A percentile compares a stretch with the other conserved stretches of the same genome.
Evolutionary conservation across 2,113 vertebrate genomes (phyloP).

Genomic region (Chamaea fasciata): DNA sequence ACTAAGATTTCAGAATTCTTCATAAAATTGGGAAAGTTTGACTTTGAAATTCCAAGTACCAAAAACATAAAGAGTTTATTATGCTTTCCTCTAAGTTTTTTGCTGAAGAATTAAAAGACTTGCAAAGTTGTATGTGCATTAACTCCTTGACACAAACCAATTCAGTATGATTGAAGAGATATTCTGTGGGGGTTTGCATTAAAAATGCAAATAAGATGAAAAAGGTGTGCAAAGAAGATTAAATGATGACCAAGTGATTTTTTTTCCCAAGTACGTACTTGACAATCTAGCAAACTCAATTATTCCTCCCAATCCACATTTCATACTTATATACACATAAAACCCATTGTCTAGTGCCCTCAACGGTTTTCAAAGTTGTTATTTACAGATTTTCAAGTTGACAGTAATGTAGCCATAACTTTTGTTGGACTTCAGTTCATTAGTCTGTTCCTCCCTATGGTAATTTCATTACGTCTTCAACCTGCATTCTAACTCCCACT

Average conservation of each 20-base stretch:
- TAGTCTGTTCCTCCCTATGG: constrained; percentile 3
- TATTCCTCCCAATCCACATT: not conserved
- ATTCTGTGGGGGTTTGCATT: not conserved
- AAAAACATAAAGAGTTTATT: not conserved
- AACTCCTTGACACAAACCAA: not conserved
- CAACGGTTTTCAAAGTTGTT: not conserved
- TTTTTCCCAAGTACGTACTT: not conserved
- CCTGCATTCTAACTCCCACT: constrained; percentile 31
- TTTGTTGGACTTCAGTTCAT: constrained; percentile 35
- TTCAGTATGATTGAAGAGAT: constrained; percentile 12
- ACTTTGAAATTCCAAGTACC: not conserved
- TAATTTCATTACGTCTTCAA: constrained; percentile 52
- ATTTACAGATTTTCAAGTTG: constrained; percentile 33
- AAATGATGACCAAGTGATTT: constrained; percentile 15
- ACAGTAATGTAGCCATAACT: constrained; percentile 12
- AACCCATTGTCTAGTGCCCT: constrained; percentile 17
- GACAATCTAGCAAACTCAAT: constrained; percentile 5
- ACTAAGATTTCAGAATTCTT: not conserved
- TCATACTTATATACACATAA: constrained; percentile 7
- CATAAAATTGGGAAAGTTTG: not conserved
- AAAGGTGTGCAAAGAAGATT: not conserved
- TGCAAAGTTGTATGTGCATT: not conserved
- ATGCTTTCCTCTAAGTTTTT: not conserved
- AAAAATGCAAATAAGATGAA: constrained; percentile 38
- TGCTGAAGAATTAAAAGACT: not conserved